Base-by-base conservation (phyloP, 2,797 vertebrate species). In the Discoglossus pictus region DNA sequence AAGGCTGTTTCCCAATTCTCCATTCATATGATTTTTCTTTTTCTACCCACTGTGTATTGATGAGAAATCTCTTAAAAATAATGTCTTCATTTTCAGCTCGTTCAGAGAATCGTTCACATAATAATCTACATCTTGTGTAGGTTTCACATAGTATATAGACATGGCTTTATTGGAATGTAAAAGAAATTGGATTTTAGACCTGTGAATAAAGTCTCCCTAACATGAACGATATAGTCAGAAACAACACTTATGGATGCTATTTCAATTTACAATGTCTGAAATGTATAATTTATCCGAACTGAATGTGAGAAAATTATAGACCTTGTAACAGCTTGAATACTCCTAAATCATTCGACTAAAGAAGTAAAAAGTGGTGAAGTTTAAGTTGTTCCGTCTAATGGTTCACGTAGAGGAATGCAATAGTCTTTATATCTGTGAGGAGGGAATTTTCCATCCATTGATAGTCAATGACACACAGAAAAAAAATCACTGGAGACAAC, bases 121-220 rank as follows among this genome's bases (percentile, higher is more conserved):
- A 44, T 42, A 59, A 43, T 31, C 16, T 34, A n/a, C n/a, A 15
- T 44, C 55, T 44, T 17, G 4, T 20, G 31, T 12, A 20, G 24
- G 17, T n/a, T 13, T 58, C 38, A 58, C 27, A 31, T 31, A 31
- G n/a, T 21, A 58, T n/a, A 47, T 21, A 47, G 24, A 16, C 48
- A 3, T 16, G 27, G 16, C 58, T 34, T 44, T 20, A 47, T n/a
- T 34, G 18, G 17, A 61, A 31, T n/a, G 27, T 47, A 15, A 34
- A 47, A 36, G 17, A 61, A 47, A 61, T 46, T 61, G 42, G 35
- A 46, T 61, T 61, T 35, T 23, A 46, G 27, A 46, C 11, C 18
- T 31, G 16, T 27, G 56, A 59, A 59, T 46, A 46, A 44, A 44
- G 11, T 10, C 9, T n/a, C 24, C n/a, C 1, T 17, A 21, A 18